phyloP scores from a whole-genome alignment of 1,140 invertebrate species.

The Proctacanthus coquilletti region DNA sequence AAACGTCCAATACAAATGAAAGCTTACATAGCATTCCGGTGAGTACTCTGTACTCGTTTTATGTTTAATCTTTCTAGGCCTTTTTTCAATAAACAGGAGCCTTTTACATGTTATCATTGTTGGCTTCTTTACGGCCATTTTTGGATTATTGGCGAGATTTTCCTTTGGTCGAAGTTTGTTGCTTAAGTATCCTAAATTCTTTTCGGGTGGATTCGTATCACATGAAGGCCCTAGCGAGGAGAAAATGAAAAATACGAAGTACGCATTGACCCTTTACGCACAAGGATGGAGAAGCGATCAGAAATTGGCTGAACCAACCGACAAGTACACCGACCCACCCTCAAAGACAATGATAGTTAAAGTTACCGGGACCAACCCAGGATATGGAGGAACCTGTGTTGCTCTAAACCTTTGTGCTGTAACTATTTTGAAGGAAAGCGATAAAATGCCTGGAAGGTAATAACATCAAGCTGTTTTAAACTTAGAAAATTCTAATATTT shows the following conservation, averaged over 20 bases:
- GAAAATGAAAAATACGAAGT: constrained; percentile 41
- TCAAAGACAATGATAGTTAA: constrained; percentile 50
- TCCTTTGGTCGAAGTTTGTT: constrained; percentile 45
- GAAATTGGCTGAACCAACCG: constrained; percentile 39
- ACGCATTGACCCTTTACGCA: constrained; percentile 53
- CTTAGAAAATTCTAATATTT: background rate
- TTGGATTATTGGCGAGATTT: constrained; percentile 49
- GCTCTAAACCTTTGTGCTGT: constrained; percentile 53
- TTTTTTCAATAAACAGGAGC: constrained; percentile 11
- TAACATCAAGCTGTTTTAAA: background rate
- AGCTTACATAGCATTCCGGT: constrained; percentile 41
- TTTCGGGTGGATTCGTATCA: constrained; percentile 52
- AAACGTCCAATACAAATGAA: constrained; percentile 53
- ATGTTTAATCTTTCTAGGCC: background rate
- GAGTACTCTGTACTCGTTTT: constrained; percentile 9
- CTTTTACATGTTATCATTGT: constrained; percentile 32
- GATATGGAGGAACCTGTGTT: constrained; percentile 69
- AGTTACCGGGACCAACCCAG: constrained; percentile 51
- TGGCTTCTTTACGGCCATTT: constrained; percentile 39
- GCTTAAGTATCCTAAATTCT: constrained; percentile 54
- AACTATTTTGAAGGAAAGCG: constrained; percentile 55
- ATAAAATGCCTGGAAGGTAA: constrained; percentile 57
- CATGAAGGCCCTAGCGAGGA: constrained; percentile 49
- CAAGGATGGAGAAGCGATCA: constrained; percentile 60
- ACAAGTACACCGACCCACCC: constrained; percentile 42